These are phyloP conservation scores for Chloroclysta siterata DNA, from an alignment of 2,888 invertebrate species.

Conservation along the genomic window DNA sequence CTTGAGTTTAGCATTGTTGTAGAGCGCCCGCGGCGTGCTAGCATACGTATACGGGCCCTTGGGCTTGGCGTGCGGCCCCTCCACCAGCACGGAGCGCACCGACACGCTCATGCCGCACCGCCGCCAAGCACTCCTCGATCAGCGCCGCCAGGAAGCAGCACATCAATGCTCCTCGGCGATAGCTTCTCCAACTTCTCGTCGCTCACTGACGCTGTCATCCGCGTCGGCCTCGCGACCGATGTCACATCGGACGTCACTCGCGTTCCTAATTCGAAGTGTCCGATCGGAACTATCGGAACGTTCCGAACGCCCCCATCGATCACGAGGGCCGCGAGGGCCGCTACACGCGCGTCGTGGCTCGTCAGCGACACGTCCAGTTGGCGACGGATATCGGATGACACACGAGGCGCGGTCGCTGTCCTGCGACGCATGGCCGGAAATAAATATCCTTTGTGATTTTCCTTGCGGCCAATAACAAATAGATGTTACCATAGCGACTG, in stretches of 20 bases:
- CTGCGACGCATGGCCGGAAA: slow-evolving; percentile 10
- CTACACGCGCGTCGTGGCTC: not conserved
- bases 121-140: slow-evolving; percentile 60
- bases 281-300: not conserved
- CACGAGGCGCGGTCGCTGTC: slow-evolving; percentile 27
- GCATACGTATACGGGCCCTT: slow-evolving; percentile 85
- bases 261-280: slow-evolving; percentile 31
- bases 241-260: slow-evolving; percentile 36
- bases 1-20: slow-evolving; percentile 83
- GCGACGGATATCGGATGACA: slow-evolving; percentile 8
- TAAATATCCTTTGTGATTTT: slow-evolving; percentile 10
- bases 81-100: slow-evolving; percentile 72
- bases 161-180: slow-evolving; percentile 47
- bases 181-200: not conserved
- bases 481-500: slow-evolving; percentile 56
- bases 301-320: slow-evolving; percentile 10
- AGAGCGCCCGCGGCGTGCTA: slow-evolving; percentile 86
- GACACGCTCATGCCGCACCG: slow-evolving; percentile 67
- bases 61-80: slow-evolving; percentile 66
- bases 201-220: not conserved
- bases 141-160: slow-evolving; percentile 66
- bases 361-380: slow-evolving; percentile 12
- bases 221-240: not conserved
- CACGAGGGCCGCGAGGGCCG: not conserved
- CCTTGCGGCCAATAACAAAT: slow-evolving; percentile 21